phyloP scores from a whole-genome alignment of 1,140 invertebrate genomes.

The Hetaerina americana region DNA sequence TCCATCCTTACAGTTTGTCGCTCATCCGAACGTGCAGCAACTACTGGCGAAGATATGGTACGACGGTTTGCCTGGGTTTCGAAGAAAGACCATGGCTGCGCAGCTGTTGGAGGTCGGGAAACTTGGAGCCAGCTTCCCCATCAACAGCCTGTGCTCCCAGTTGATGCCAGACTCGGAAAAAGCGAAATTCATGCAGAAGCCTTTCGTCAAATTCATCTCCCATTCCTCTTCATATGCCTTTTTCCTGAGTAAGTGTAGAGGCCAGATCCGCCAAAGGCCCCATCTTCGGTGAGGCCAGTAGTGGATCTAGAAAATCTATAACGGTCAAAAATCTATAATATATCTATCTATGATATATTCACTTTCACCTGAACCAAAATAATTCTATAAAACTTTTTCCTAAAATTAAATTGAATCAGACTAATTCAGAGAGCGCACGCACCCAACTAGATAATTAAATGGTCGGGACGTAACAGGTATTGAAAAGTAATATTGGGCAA shows the following conservation, averaged over 20 bases:
- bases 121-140: slow-evolving; percentile 69
- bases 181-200: slow-evolving; percentile 75
- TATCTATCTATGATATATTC: no score
- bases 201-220: slow-evolving; percentile 88
- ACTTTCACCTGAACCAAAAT: no score
- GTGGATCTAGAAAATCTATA: no score
- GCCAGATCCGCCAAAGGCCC: no score
- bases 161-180: slow-evolving; percentile 65
- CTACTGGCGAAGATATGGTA: slow-evolving; percentile 84
- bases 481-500: no score
- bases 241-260: slow-evolving; percentile 70
- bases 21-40: slow-evolving; percentile 87
- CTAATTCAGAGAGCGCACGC: no score
- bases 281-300: no score
- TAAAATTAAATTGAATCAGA: no score
- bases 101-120: slow-evolving; percentile 67
- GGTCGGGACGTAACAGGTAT: no score
- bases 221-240: slow-evolving; percentile 81
- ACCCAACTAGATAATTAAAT: no score
- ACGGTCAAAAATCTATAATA: no score
- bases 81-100: slow-evolving; percentile 58
- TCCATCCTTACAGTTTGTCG: slow-evolving; percentile 71
- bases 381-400: no score
- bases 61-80: slow-evolving; percentile 76
- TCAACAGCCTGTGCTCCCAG: slow-evolving; percentile 75